Percentiles rank a stretch among this genome's conserved stretches.
Conservation (phyloP, 2,888 invertebrate genomes). For the Galeruca laticollis region DNA sequence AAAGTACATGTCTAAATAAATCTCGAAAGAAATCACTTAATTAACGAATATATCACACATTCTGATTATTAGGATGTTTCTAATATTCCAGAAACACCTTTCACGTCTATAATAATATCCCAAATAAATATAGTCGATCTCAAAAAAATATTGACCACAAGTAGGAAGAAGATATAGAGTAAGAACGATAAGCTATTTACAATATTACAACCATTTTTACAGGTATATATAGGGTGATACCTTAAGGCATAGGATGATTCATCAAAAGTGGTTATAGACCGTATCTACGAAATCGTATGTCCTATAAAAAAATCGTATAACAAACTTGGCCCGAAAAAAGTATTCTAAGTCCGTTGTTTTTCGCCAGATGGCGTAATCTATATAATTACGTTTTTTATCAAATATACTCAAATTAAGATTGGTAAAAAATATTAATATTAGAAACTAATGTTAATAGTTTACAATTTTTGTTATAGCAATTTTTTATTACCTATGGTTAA, state of each 20-base stretch:
- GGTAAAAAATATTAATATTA: too few relatives aligned
- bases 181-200: conserved; percentile 43
- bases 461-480: too few relatives aligned
- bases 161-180: conserved; percentile 64
- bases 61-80: neutral
- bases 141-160: conserved; percentile 65
- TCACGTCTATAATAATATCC: neutral
- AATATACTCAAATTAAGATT: too few relatives aligned
- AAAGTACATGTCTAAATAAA: too few relatives aligned
- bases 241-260: too few relatives aligned
- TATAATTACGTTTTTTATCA: too few relatives aligned
- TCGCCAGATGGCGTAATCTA: too few relatives aligned
- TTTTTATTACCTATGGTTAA: too few relatives aligned
- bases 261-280: neutral
- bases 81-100: neutral
- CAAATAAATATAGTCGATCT: conserved; percentile 1
- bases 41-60: neutral
- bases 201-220: conserved; percentile 7
- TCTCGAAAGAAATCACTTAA: neutral
- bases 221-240: neutral
- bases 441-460: too few relatives aligned
- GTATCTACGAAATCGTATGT: neutral
- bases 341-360: too few relatives aligned
- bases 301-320: too few relatives aligned
- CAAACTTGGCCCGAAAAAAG: too few relatives aligned